These are phyloP conservation scores for Potamarius usumacintae DNA, from an alignment of 2,113 vertebrate genomes.

Conservation along the genomic window DNA sequence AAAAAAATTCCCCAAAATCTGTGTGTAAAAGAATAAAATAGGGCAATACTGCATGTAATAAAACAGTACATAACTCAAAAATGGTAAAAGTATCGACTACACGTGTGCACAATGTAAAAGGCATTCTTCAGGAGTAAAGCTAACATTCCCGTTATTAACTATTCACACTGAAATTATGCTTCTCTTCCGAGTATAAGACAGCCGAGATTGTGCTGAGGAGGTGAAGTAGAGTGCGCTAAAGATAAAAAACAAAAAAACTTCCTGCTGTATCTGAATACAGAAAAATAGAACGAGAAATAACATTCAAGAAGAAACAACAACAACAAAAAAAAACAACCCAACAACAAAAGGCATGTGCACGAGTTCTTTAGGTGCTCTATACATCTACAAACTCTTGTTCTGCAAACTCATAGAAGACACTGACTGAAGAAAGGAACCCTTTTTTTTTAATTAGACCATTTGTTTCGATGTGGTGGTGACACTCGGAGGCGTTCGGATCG, in stretches of 20 bases:
- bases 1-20: constrained; percentile 70
- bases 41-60: constrained; percentile 65
- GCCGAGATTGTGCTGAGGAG: constrained; percentile 46
- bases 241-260: background rate
- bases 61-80: constrained; percentile 49
- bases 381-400: constrained; percentile 73
- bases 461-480: constrained; percentile 65
- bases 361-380: constrained; percentile 79
- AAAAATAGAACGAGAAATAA: constrained; percentile 38
- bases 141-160: constrained; percentile 61
- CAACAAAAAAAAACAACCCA: constrained; percentile 28
- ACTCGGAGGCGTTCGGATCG: constrained; percentile 64
- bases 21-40: constrained; percentile 67
- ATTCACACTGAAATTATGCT: constrained; percentile 51
- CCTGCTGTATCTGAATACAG: constrained; percentile 36
- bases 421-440: constrained; percentile 77
- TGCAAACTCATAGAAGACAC: constrained; percentile 84
- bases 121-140: constrained; percentile 67
- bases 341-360: constrained; percentile 74
- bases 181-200: constrained; percentile 28
- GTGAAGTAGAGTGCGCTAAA: constrained; percentile 51
- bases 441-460: constrained; percentile 59
- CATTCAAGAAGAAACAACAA: constrained; percentile 20
- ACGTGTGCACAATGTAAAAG: constrained; percentile 59
- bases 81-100: constrained; percentile 22